A percentile compares a stretch with the other conserved stretches of the same genome.
phyloP scores from a whole-genome alignment of 1,140 invertebrate species.

The Chymomyza costata region DNA sequence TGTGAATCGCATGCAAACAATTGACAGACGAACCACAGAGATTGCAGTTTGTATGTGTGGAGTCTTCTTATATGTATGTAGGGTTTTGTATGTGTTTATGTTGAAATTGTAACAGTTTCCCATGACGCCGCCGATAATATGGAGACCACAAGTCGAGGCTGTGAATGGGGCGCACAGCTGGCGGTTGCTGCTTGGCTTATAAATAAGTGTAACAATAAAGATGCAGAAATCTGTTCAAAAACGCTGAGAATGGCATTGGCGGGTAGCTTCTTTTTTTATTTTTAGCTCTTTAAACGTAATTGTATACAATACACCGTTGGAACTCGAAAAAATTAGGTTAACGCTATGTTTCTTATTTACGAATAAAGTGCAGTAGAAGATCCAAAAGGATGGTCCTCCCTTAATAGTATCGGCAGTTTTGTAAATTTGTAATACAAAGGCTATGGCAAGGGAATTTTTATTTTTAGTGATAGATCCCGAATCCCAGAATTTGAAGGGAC shows the following conservation, averaged over 20 bases:
- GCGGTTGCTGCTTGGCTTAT: constrained; percentile 28
- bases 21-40: constrained; percentile 63
- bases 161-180: constrained; percentile 30
- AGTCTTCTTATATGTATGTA: not conserved
- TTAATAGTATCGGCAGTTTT: too few relatives aligned
- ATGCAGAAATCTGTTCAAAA: constrained; percentile 18
- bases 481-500: too few relatives aligned
- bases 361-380: too few relatives aligned
- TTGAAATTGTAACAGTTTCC: constrained; percentile 69
- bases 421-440: too few relatives aligned
- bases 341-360: too few relatives aligned
- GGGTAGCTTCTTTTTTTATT: not conserved
- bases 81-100: constrained; percentile 18
- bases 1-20: constrained; percentile 60
- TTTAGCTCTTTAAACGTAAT: too few relatives aligned
- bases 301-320: too few relatives aligned
- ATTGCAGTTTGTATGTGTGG: constrained; percentile 10
- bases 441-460: too few relatives aligned
- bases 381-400: too few relatives aligned
- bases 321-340: too few relatives aligned
- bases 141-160: constrained; percentile 45
- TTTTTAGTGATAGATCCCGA: too few relatives aligned
- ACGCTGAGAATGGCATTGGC: constrained; percentile 9
- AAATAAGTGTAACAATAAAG: constrained; percentile 10
- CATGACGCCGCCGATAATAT: constrained; percentile 51